Conservation (phyloP, 1,140 invertebrate genomes). For the Drosophila nannoptera region DNA sequence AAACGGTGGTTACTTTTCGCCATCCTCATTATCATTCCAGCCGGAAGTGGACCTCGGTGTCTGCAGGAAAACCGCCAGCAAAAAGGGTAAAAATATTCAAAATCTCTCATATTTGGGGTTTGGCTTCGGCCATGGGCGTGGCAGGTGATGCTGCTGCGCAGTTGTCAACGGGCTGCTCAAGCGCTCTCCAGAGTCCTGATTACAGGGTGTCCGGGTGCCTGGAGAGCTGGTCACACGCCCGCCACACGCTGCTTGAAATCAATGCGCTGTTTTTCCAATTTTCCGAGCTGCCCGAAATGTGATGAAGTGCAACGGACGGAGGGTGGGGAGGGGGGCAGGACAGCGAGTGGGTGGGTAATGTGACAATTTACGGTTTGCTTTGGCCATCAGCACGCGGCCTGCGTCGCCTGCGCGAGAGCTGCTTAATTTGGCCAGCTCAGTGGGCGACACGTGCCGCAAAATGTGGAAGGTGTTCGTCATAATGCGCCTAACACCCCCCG, state of each 20-base stretch:
- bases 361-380: slow-evolving; percentile 72
- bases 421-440: slow-evolving; percentile 62
- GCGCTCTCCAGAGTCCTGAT: slow-evolving; percentile 40
- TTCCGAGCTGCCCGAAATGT: neutral
- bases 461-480: slow-evolving; percentile 52
- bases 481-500: slow-evolving; percentile 19
- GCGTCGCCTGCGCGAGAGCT: slow-evolving; percentile 40
- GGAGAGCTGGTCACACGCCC: slow-evolving; percentile 53
- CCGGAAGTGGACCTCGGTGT: neutral
- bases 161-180: slow-evolving; percentile 35
- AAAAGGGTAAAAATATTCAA: slow-evolving; percentile 40
- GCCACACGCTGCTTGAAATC: slow-evolving; percentile 68
- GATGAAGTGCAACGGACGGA: neutral
- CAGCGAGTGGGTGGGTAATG: slow-evolving; percentile 29
- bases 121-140: slow-evolving; percentile 22
- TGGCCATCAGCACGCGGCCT: slow-evolving; percentile 70
- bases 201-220: slow-evolving; percentile 10
- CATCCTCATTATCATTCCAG: slow-evolving; percentile 57
- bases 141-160: slow-evolving; percentile 29
- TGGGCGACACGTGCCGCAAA: slow-evolving; percentile 56
- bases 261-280: slow-evolving; percentile 53
- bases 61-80: neutral
- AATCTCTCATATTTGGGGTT: slow-evolving; percentile 51
- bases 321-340: slow-evolving; percentile 15
- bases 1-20: slow-evolving; percentile 67